A percentile compares a stretch with the other conserved stretches of the same genome.
phyloP scores from a whole-genome alignment of 2,888 invertebrate species.

The Polyploca ridens region DNA sequence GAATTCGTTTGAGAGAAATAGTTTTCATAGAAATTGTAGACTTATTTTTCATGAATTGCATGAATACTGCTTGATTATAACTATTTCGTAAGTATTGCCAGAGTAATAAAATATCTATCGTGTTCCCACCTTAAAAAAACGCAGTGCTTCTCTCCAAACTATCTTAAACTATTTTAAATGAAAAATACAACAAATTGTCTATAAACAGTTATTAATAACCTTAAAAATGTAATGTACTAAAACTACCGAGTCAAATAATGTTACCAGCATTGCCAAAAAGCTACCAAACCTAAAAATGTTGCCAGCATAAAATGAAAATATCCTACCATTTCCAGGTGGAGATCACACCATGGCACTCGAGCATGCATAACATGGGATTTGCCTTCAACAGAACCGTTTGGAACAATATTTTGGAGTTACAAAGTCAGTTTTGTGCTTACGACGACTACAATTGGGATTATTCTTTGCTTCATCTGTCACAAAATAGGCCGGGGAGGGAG shows the following conservation, averaged over 20 bases:
- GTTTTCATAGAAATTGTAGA: not conserved
- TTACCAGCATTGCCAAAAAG: not conserved
- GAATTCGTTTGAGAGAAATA: not conserved
- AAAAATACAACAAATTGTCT: too few relatives aligned
- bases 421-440: conserved; percentile 95
- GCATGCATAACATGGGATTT: conserved; percentile 99
- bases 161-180: too few relatives aligned
- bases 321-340: conserved; percentile 88
- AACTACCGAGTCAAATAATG: too few relatives aligned
- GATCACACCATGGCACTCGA: conserved; percentile 97
- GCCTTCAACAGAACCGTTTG: conserved; percentile 96
- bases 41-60: not conserved
- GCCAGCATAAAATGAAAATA: not conserved
- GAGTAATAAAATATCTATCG: too few relatives aligned
- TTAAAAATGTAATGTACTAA: too few relatives aligned
- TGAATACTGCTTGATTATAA: not conserved
- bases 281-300: conserved; percentile 3
- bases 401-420: conserved; percentile 91
- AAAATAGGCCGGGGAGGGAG: conserved; percentile 88
- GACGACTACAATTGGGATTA: conserved; percentile 99
- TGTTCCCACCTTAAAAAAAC: too few relatives aligned
- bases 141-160: too few relatives aligned
- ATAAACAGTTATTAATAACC: too few relatives aligned
- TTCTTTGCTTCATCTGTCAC: conserved; percentile 96
- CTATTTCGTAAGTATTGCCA: too few relatives aligned